A percentile compares a stretch with the other conserved stretches of the same genome.
Evolutionary conservation across 2,797 vertebrate genomes (phyloP).

Genomic region (Sebastes cheni): DNA sequence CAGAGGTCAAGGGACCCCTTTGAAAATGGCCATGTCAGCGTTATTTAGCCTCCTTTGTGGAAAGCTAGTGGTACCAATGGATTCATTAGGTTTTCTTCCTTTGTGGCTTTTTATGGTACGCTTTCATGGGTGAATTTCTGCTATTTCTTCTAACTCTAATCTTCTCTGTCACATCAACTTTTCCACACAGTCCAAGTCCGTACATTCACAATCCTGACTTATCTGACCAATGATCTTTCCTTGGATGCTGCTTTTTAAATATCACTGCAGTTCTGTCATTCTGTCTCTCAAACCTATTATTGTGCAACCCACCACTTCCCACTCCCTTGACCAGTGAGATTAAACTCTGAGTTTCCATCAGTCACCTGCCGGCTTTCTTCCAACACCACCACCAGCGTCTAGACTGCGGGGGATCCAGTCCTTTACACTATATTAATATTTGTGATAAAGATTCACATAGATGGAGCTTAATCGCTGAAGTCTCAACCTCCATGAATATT

Average conservation of each 20-base stretch:
- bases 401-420: neutral
- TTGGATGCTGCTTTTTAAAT: neutral
- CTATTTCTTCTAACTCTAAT: neutral
- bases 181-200: neutral
- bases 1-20: too few species aligned
- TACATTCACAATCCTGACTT: neutral
- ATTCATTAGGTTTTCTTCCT: too few species aligned
- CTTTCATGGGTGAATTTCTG: neutral
- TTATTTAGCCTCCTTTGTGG: rapidly evolving
- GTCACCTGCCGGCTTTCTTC: slow-evolving; percentile 21
- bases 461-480: neutral
- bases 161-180: neutral
- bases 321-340: neutral
- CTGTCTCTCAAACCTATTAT: neutral
- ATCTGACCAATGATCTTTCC: neutral
- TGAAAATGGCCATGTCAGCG: too few species aligned
- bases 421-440: neutral
- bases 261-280: neutral
- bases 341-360: slow-evolving; percentile 19
- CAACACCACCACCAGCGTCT: neutral
- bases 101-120: too few species aligned
- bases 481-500: neutral
- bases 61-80: too few species aligned
- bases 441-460: neutral
- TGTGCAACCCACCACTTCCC: neutral